Evolutionary conservation across 2,888 invertebrate genomes (phyloP), one percentile per base, ranked within the genome.

Genomic region (Drosophila kanekoi): DNA sequence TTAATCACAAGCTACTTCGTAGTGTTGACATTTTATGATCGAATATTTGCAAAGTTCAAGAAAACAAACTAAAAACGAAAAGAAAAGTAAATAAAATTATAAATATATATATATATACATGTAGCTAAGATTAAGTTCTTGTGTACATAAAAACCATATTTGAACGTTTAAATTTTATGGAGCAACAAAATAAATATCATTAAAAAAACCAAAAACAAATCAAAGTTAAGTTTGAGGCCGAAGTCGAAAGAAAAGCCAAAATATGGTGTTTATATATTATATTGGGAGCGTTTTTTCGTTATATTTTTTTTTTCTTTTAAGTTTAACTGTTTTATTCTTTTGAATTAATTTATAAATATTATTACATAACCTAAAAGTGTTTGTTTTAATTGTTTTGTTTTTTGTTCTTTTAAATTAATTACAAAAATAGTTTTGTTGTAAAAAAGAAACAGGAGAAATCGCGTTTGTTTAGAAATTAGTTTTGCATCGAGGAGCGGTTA

Each of bases 261-360:
- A 56, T 56, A 65, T 59, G 59, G 67, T 74, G 57, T 72, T 72
- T 81, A 63, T 67, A 64, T 72, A 54, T 75, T 67, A 64, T 72
- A 54, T 75, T 69, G 73, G 76, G 76, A 73, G 53, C 33, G 48
- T 35, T 73, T 67, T 65, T 16, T 37, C 23, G 16, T 61, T 57
- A 56, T 66, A 45, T 59, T 69, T 67, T 65, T 69, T 67, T 65
- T 47, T 71, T 49, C 56, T 23, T 41, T 64, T n/a, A n/a, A 70
- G 58, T 84, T 75, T 84, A 84, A 86, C 88, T 69, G 78, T 73
- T 75, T 89, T 52, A 81, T 87, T 84, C 65, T 75, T 87, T 87
- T 23, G 82, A 89, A 89, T 87, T 89, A 85, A 80, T 89, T 88
- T 87, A 89, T 86, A 89, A 87, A 86, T 86, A 89, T 87, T 84